Percentiles rank a stretch among this genome's conserved stretches.
Conservation (phyloP, 2,113 vertebrate species). For the Ammospiza nelsoni region DNA sequence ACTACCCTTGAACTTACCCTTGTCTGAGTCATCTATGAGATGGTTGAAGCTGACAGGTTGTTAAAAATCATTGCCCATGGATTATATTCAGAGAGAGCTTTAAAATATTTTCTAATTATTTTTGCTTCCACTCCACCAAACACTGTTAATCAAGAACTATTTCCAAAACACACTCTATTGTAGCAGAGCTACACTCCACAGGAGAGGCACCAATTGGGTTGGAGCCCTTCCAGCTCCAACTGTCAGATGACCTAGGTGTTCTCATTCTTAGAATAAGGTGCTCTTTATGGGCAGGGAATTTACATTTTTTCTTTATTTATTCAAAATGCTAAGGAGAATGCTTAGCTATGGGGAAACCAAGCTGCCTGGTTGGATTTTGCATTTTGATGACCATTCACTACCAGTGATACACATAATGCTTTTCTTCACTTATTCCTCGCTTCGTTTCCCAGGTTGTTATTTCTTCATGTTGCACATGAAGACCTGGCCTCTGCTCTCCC, state of each 20-base stretch:
- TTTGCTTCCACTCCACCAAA: conserved; percentile 63
- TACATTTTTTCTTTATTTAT: neutral
- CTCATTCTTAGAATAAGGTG: neutral
- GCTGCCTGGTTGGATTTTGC: neutral
- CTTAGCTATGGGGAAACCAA: neutral
- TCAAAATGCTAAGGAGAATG: neutral
- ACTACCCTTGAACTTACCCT: conserved; percentile 21
- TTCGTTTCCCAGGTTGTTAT: neutral
- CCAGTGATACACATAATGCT: neutral
- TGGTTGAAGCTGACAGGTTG: conserved; percentile 34
- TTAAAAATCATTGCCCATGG: conserved; percentile 31
- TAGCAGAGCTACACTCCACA: neutral
- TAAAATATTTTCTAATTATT: conserved; percentile 69
- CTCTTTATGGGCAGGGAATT: neutral
- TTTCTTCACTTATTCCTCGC: neutral
- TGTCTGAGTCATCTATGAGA: conserved; percentile 12
- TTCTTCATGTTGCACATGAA: neutral
- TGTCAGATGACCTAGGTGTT: conserved; percentile 5
- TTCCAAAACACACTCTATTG: conserved; percentile 17
- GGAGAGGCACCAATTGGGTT: conserved; percentile 8
- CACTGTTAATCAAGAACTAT: conserved; percentile 57
- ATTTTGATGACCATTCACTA: neutral
- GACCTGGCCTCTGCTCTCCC: neutral
- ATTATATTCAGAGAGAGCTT: conserved; percentile 30
- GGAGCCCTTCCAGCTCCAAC: conserved; percentile 34